Base-by-base conservation (phyloP, 2,113 vertebrate species). In the Colistium nudipinnis region DNA sequence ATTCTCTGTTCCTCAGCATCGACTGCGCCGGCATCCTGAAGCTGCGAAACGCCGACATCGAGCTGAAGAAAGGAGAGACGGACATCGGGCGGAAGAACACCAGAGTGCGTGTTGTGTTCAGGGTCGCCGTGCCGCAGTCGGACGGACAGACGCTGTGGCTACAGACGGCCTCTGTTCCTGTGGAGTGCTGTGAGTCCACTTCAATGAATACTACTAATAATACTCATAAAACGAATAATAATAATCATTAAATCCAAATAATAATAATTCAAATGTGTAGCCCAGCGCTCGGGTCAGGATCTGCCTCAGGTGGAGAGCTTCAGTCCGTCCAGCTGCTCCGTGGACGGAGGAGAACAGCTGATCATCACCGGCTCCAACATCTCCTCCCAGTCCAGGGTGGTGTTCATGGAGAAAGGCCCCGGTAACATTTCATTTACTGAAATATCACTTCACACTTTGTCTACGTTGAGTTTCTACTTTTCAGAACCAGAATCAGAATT, bases 1-100 rank as follows among this genome's bases (percentile, higher is more conserved):
- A 24, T 35, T 49, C 13, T 39, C 7, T 39, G 30, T 4, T 20
- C 43, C 16, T 0, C 81, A 99, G 97, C 88, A 97, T 98, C 11
- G 97, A 99, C 82, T 98, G 97, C 71, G 97, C 96, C 33, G 97
- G 97, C 63, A 98, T 99, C 89, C 81, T 98, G 87, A 99, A 99
- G 83, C 94, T 98, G 53, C 94, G 97, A 17, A 99, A 99, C 76
- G 96, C 97, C n/a, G 97, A 99, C 89, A 98, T 99, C 61, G 97
- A 99, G 90, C 93, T 98, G 62, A 94, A 96, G 76, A 98, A 98
- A 70, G 97, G 97, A 20, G 97, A 98, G 89, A 96, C 96, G 0
- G 96, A 98, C 60, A 95, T 97, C 48, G 97, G 97, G 41, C 93
- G 97, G 9, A 99, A 98, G 91, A 99, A 99, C 88, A 99, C 97